Evolutionary conservation across 2,113 vertebrate genomes (phyloP).

Genomic region (Microtus montanus): DNA sequence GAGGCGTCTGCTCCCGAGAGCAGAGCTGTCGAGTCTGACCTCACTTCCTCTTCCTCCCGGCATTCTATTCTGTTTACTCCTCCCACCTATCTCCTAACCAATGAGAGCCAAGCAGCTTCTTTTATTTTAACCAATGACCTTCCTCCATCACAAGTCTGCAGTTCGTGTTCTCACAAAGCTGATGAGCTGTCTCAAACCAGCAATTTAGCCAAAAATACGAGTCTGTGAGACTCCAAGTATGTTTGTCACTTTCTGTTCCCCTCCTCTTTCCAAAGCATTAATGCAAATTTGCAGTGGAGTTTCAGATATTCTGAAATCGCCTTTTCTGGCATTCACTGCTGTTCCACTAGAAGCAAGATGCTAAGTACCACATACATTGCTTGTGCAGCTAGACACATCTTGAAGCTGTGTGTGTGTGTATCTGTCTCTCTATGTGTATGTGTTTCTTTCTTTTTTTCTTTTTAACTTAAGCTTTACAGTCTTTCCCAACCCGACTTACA

Average conservation of each 20-base stretch:
- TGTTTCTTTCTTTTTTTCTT: not conserved
- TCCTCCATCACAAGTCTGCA: conserved; percentile 70
- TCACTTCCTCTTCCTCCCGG: too few relatives aligned
- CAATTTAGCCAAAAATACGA: conserved; percentile 64
- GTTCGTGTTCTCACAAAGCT: conserved; percentile 55
- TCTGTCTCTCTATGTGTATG: not conserved
- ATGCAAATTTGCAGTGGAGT: conserved; percentile 63
- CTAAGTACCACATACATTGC: conserved; percentile 40
- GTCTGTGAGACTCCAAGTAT: conserved; percentile 46
- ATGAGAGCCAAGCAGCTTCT: too few relatives aligned
- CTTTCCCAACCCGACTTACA: not conserved
- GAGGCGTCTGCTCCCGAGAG: too few relatives aligned
- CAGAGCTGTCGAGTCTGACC: too few relatives aligned
- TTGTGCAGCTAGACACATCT: conserved; percentile 39
- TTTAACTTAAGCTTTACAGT: not conserved
- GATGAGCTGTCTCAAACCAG: conserved; percentile 65
- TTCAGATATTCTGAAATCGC: conserved; percentile 51
- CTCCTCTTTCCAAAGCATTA: not conserved
- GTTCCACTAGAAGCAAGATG: conserved; percentile 39
- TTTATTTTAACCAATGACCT: too few relatives aligned
- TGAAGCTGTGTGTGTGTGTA: not conserved
- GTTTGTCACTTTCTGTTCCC: conserved; percentile 50
- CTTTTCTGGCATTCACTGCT: conserved; percentile 48
- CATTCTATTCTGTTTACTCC: too few relatives aligned
- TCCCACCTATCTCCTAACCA: too few relatives aligned